Evolutionary conservation across 2,888 invertebrate genomes (phyloP), one percentile per base, ranked within the genome.

Genomic region (Rugalucina vietnamica): DNA sequence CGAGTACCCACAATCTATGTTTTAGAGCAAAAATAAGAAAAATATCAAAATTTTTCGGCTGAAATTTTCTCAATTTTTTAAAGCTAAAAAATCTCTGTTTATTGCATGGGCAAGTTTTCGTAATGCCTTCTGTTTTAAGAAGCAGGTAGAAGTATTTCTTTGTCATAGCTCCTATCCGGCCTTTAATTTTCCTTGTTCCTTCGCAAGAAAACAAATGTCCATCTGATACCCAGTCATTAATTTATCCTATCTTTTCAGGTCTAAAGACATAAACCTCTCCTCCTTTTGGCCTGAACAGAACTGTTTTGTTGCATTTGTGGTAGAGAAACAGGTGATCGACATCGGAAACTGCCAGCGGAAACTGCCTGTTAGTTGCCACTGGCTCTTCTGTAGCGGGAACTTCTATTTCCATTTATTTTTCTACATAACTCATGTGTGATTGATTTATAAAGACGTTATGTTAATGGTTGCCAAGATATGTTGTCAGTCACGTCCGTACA

Each of bases 251-350:
- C n/a, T n/a, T n/a, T n/a, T n/a, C n/a, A n/a, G n/a, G n/a, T n/a
- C 50, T 50, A 18, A 50, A 50, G 4, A 50, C 50, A 50, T 50
- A 50, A 50, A 50, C 50, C 24, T 50, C 5, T 4, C 50, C 50
- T 10, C 18, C 50, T 18, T 50, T 50, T 50, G 50, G 50, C n/a
- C n/a, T n/a, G n/a, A n/a, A n/a, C n/a, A n/a, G n/a, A n/a, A n/a
- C n/a, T n/a, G 27, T 49, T 21, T 69, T 10, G 69, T 69, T 69
- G 29, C 69, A 69, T 34, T 69, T 39, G 43, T 34, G 72, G 72
- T 39, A 72, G 4, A 43, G 24, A 72, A 36, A 37, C 18, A 72
- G 43, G 24, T 4, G 50, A 24, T 50, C 50, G 24, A 50, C 50
- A 50, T 50, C 21, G 4, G 10, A 50, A 3, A 50, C 24, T n/a